Conservation (phyloP, 2,113 vertebrate genomes). For the Oryctolagus cuniculus region DNA sequence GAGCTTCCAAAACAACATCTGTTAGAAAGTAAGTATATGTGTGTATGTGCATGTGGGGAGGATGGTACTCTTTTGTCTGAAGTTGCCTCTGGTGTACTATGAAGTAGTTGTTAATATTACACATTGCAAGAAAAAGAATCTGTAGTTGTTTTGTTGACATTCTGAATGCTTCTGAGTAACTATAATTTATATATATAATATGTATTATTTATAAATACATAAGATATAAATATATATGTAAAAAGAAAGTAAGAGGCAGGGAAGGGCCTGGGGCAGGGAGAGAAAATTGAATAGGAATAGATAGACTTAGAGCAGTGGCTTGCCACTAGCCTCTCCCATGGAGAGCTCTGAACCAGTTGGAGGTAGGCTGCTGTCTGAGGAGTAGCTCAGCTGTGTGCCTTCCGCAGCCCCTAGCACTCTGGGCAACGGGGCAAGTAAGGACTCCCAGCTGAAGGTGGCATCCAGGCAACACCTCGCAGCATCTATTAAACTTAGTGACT, state of each 20-base stretch:
- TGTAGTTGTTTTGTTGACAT: too few species aligned
- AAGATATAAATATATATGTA: too few species aligned
- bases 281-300: background rate
- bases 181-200: too few species aligned
- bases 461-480: background rate
- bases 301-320: background rate
- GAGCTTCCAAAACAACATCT: background rate
- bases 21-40: background rate
- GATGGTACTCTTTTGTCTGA: too few species aligned
- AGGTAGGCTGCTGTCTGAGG: background rate
- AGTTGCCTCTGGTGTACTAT: too few species aligned
- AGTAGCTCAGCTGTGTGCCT: background rate
- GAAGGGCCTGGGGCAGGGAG: rapidly evolving
- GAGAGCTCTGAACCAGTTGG: background rate
- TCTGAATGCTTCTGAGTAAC: too few species aligned
- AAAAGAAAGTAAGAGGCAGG: too few species aligned
- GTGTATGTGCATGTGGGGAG: too few species aligned
- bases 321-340: background rate
- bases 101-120: too few species aligned
- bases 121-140: too few species aligned
- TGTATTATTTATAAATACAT: too few species aligned
- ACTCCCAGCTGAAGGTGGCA: too few species aligned
- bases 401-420: background rate
- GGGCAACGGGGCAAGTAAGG: background rate
- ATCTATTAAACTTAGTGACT: background rate